Percentiles rank a stretch among this genome's conserved stretches.
Evolutionary conservation across 2,113 vertebrate species (phyloP).

Genomic region (Benitochromis conjunctus): DNA sequence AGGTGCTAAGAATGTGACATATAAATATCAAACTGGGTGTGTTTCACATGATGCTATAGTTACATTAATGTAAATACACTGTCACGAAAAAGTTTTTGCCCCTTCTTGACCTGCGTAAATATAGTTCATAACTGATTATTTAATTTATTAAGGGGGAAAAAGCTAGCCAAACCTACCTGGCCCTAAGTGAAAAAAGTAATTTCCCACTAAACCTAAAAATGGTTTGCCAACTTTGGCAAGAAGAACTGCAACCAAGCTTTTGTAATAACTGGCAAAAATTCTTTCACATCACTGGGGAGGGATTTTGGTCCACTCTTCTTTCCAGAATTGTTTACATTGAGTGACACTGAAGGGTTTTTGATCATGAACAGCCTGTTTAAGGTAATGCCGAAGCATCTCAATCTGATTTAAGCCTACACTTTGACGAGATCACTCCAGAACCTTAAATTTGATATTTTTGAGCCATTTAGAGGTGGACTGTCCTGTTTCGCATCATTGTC

Average conservation of each 20-base stretch:
- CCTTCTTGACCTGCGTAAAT: not conserved
- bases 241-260: not conserved
- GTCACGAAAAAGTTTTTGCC: accelerated
- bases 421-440: not conserved
- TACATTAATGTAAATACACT: not conserved
- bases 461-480: not conserved
- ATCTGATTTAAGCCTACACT: not conserved
- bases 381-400: not conserved
- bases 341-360: not conserved
- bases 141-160: not conserved
- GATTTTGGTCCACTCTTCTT: not conserved
- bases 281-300: not conserved
- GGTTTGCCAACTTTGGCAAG: not conserved
- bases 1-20: not conserved
- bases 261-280: not conserved
- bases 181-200: not conserved
- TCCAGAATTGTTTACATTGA: not conserved
- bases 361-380: not conserved
- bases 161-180: accelerated
- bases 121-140: not conserved
- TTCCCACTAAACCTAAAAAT: not conserved
- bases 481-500: not conserved
- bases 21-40: not conserved
- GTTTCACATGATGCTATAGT: not conserved
- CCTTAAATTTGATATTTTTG: not conserved